Conservation (phyloP, 92 coral and sea anemone species). For the Actinernus sp. region DNA sequence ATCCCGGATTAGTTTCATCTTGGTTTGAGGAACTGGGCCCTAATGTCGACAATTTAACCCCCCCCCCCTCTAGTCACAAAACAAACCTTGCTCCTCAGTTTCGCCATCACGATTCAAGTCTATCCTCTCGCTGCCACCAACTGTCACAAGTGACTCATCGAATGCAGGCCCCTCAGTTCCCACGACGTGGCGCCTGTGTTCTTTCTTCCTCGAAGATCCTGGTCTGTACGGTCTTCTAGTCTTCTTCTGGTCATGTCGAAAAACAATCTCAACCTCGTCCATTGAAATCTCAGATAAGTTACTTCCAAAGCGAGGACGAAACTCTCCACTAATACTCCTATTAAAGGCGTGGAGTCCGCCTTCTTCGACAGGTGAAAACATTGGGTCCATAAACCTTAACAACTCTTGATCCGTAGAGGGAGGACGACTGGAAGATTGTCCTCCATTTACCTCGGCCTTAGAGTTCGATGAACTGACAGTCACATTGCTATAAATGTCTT, state of each 20-base stretch:
- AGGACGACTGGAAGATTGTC: neutral
- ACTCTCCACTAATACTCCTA: neutral
- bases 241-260: conserved; percentile 31
- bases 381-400: conserved; percentile 17
- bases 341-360: conserved; percentile 6
- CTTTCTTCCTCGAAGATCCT: neutral
- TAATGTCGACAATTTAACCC: too few relatives aligned
- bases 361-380: conserved; percentile 1
- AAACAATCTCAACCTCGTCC: conserved; percentile 51
- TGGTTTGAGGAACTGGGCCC: too few relatives aligned
- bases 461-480: neutral
- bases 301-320: conserved; percentile 29
- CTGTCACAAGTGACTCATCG: neutral
- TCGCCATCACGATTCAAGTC: too few relatives aligned
- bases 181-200: neutral
- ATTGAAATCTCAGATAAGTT: conserved; percentile 34
- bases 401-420: conserved; percentile 1
- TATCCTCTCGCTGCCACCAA: neutral
- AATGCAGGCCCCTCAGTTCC: neutral
- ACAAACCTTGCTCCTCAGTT: too few relatives aligned
- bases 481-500: too few relatives aligned
- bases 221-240: conserved; percentile 4
- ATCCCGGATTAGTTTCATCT: too few relatives aligned
- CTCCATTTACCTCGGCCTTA: neutral
- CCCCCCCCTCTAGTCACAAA: too few relatives aligned